Evolutionary conservation across 2,797 vertebrate genomes (phyloP), one percentile per base, ranked within the genome.

Genomic region (Tenualosa ilisha): DNA sequence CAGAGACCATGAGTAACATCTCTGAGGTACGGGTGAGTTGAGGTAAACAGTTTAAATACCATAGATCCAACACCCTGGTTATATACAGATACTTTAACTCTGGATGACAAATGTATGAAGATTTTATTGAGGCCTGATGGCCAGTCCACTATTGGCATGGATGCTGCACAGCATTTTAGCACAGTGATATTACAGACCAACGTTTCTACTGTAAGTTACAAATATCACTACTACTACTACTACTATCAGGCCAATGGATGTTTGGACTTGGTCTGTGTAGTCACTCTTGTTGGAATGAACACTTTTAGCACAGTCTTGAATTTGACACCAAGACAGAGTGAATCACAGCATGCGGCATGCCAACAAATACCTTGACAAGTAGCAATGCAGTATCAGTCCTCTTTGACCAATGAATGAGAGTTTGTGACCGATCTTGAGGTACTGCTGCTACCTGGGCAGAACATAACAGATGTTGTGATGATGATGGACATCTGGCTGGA

Each of bases 271-370:
- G 72, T 24, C 17, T 75, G 68, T 75, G 68, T 37, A 43, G 37
- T 40, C 65, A 24, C 11, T 68, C 72, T 22, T 46, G 72, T 22
- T 79, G 72, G 2, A 79, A 46, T 20, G 17, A 3, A 43, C 40
- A 43, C 72, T 79, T 79, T 20, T 75, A 79, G 40, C 17, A 75
- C 68, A 37, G 72, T 22, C 72, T 79, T 79, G 40, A 79, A 79
- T 17, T 79, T 46, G 72, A 79, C 72, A 79, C 72, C 40, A 79
- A 79, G 37, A 75, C 68, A 40, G 31, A 79, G 72, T 43, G 72
- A 79, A 79, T 79, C 72, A 46, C 40, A 6, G 72, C 17, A 20
- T 46, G 72, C 6, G 20, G 37, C 72, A 22, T 79, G 40, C 37
- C 72, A 61, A 24, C 72, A 79, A 79, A 79, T 43, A 5, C 6